phyloP scores from a whole-genome alignment of 2,113 vertebrate genomes.

The Albula glossodonta region DNA sequence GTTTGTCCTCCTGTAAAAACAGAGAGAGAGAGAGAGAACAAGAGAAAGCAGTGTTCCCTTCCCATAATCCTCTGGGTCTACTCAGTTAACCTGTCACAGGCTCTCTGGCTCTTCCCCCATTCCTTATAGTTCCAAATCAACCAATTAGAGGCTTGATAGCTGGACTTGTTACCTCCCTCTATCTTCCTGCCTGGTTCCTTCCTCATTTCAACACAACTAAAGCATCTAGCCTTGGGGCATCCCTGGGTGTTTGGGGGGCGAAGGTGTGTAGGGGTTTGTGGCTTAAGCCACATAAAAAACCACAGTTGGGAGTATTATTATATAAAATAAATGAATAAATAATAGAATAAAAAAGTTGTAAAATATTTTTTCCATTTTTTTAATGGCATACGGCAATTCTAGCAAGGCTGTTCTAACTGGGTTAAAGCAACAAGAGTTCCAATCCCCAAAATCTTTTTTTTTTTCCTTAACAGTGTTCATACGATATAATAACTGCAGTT shows the following conservation, averaged over 20 bases:
- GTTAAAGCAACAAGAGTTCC: constrained; percentile 43
- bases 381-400: constrained; percentile 52
- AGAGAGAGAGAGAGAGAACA: too few relatives aligned
- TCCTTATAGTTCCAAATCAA: constrained; percentile 68
- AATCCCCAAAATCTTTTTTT: constrained; percentile 47
- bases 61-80: constrained; percentile 68
- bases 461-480: constrained; percentile 50
- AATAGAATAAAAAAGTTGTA: constrained; percentile 50
- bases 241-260: constrained; percentile 12
- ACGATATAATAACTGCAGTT: constrained; percentile 67
- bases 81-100: constrained; percentile 69
- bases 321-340: constrained; percentile 48
- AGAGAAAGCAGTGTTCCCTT: constrained; percentile 62
- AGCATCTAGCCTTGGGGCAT: constrained; percentile 45
- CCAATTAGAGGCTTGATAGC: constrained; percentile 74
- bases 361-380: constrained; percentile 43
- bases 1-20: too few relatives aligned
- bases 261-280: neutral
- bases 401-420: constrained; percentile 50
- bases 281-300: constrained; percentile 44
- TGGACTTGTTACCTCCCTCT: constrained; percentile 61
- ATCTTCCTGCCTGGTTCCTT: constrained; percentile 74
- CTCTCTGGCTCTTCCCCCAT: constrained; percentile 59
- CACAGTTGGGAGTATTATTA: too few relatives aligned
- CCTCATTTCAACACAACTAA: constrained; percentile 64